These are phyloP conservation scores for Eleutherodactylus coqui DNA, from an alignment of 2,797 vertebrate genomes.

Conservation along the genomic window DNA sequence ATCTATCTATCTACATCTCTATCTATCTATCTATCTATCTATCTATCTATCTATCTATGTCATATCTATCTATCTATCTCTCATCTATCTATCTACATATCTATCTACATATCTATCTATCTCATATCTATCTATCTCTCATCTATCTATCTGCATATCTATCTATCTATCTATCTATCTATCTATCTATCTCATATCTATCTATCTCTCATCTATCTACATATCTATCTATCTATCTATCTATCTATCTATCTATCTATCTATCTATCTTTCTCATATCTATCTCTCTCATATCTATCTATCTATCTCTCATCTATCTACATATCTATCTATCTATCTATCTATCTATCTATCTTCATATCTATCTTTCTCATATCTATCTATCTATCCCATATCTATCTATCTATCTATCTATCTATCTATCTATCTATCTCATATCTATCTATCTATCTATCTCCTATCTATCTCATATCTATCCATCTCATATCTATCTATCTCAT, in stretches of 20 bases:
- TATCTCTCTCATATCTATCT: not conserved
- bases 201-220: not conserved
- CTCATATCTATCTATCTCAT: not conserved
- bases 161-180: slow-evolving; percentile 1
- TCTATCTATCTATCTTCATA: not conserved
- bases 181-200: too few species aligned
- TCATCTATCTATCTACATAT: not conserved
- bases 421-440: slow-evolving; percentile 13
- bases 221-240: slow-evolving; percentile 1
- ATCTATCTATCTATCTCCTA: not conserved
- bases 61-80: not conserved
- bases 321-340: not conserved
- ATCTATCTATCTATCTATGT: not conserved
- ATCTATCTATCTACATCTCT: not conserved
- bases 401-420: not conserved
- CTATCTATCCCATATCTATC: not conserved
- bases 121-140: not conserved
- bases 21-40: slow-evolving; percentile 15
- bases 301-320: too few species aligned
- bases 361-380: not conserved
- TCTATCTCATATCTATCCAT: not conserved
- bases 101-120: not conserved
- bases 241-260: not conserved
- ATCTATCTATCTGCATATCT: not conserved
- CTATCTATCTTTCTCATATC: not conserved